Evolutionary conservation across 2,888 invertebrate species (phyloP).

Genomic region (Polietes domitor): DNA sequence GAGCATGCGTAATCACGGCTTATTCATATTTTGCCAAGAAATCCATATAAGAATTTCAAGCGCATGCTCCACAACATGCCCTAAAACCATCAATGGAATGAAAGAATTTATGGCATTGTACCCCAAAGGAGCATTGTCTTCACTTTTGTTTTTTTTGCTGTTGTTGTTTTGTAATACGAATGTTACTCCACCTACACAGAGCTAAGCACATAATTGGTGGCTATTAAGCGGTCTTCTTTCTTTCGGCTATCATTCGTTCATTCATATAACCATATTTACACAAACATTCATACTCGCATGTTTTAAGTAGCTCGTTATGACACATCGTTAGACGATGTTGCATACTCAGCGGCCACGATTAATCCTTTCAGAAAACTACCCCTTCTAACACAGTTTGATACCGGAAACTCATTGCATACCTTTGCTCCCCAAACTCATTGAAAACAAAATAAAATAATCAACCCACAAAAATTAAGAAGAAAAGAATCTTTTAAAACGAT

Average conservation of each 20-base stretch:
- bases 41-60: background rate
- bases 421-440: constrained; percentile 21
- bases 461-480: constrained; percentile 25
- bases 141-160: background rate
- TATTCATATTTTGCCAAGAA: background rate
- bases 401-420: constrained; percentile 67
- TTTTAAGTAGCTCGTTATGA: constrained; percentile 55
- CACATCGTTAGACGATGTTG: constrained; percentile 43
- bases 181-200: constrained; percentile 16
- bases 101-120: background rate
- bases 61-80: background rate
- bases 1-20: background rate
- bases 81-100: background rate
- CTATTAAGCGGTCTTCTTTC: constrained; percentile 7
- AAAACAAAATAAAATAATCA: background rate
- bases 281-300: background rate
- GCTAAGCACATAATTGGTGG: constrained; percentile 24
- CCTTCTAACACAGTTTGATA: constrained; percentile 55
- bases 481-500: constrained; percentile 50
- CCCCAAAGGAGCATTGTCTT: background rate
- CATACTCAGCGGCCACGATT: background rate
- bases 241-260: background rate
- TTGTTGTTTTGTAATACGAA: background rate
- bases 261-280: constrained; percentile 10
- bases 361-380: constrained; percentile 32